A percentile compares a stretch with the other conserved stretches of the same genome.
Evolutionary conservation across 2,888 invertebrate species (phyloP).

Genomic region (Euproctis similis): DNA sequence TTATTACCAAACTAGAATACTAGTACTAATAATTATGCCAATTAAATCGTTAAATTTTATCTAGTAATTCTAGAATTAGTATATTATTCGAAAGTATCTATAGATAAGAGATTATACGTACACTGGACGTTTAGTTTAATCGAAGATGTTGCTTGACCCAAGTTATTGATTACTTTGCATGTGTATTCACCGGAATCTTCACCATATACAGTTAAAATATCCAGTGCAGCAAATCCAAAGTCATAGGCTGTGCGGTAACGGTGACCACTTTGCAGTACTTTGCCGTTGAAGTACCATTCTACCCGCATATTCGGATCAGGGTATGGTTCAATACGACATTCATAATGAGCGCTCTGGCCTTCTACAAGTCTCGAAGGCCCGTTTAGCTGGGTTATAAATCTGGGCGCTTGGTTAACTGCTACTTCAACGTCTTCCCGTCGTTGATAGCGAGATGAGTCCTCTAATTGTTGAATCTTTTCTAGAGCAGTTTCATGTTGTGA

Average conservation of each 20-base stretch:
- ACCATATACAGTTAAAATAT: slow-evolving; percentile 93
- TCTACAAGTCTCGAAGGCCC: slow-evolving; percentile 90
- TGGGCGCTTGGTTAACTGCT: slow-evolving; percentile 86
- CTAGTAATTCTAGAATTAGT: too few species aligned
- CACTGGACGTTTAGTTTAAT: slow-evolving; percentile 88
- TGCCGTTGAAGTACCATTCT: slow-evolving; percentile 95
- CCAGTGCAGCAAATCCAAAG: slow-evolving; percentile 97
- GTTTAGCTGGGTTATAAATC: slow-evolving; percentile 89
- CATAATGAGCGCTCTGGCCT: slow-evolving; percentile 93
- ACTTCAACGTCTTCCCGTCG: slow-evolving; percentile 88
- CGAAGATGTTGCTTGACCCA: slow-evolving; percentile 88
- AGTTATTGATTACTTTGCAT: slow-evolving; percentile 88
- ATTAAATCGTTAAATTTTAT: too few species aligned
- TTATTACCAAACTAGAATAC: too few species aligned
- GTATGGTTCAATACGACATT: slow-evolving; percentile 94
- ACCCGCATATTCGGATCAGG: slow-evolving; percentile 92
- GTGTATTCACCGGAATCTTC: slow-evolving; percentile 96
- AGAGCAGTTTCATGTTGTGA: slow-evolving; percentile 92
- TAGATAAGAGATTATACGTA: slow-evolving; percentile 65
- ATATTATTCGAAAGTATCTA: neutral
- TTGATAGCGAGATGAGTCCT: slow-evolving; percentile 86
- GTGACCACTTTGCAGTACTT: slow-evolving; percentile 90
- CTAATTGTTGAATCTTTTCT: slow-evolving; percentile 89
- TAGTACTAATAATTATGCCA: too few species aligned
- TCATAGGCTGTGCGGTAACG: slow-evolving; percentile 95